Evolutionary conservation across 2,113 vertebrate genomes (phyloP).

Genomic region (Upupa epops): DNA sequence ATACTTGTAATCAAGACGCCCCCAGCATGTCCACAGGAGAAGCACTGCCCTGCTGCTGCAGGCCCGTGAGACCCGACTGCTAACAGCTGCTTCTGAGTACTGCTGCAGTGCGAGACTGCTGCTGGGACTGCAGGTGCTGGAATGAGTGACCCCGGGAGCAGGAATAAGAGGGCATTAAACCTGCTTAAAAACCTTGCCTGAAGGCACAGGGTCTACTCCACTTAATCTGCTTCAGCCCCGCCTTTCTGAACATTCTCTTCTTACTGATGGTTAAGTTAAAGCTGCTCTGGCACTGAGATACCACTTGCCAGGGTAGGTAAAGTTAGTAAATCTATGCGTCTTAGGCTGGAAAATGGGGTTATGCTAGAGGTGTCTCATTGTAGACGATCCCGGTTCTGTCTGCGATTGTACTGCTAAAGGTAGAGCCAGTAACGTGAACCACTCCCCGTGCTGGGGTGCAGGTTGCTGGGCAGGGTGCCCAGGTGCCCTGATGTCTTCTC

Average conservation of each 20-base stretch:
- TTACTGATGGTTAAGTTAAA: not conserved
- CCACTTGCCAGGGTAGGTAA: accelerated
- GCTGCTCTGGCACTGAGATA: not conserved
- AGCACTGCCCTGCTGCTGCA: not conserved
- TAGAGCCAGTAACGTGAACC: accelerated
- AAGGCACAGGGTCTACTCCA: not conserved
- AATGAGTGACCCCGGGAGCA: not conserved
- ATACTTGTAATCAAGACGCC: not conserved
- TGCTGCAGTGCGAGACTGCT: not conserved
- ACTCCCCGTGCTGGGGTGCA: accelerated
- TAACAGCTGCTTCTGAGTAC: not conserved
- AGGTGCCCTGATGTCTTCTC: accelerated
- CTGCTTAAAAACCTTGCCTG: not conserved
- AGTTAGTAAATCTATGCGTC: not conserved
- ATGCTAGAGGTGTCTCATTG: accelerated
- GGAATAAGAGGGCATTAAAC: not conserved
- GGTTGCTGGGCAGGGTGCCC: not conserved
- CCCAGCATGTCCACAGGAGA: not conserved
- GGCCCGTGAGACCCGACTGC: not conserved
- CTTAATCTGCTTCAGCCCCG: not conserved
- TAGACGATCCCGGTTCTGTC: not conserved
- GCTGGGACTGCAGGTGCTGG: not conserved
- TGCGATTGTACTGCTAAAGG: not conserved
- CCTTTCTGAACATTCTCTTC: not conserved
- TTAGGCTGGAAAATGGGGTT: not conserved